Base-by-base conservation (phyloP, 2,113 vertebrate species). In the Aphyosemion australe region DNA sequence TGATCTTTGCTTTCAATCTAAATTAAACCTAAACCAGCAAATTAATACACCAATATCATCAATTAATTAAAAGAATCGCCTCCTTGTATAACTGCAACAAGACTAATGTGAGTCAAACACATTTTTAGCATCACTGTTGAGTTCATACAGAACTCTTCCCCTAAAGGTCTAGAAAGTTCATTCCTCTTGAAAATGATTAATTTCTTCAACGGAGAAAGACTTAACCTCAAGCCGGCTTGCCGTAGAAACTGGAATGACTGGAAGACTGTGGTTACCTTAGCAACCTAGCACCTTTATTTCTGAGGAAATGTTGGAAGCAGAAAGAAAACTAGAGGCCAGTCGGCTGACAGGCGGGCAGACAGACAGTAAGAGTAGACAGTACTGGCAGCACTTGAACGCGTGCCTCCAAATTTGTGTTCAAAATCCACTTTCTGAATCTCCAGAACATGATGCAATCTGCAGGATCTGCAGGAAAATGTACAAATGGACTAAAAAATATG, bases 201-300 rank as follows among this genome's bases (percentile, higher is more conserved):
- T 69, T 46, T 37, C 7, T 43, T 57, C 48, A 61, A 54, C 64
- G 59, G 41, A 59, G 62, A 56, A 37, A 26, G 16, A 61, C 60
- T 80, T 70, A 79, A 73, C 58, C 53, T 77, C 46, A 72, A 72
- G 67, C 64, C 47, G 68, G 20, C 42, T 55, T 69, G 34, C 61
- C 57, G 68, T 65, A 59, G 64, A 80, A 72, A 71, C 61, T 41
- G 69, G 67, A 79, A 70, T 64, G 46, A 76, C 71, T 45, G 68
- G 43, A 70, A 66, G 76, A 55, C 54, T 15, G 34, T 6, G 69
- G 88, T 90, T 86, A 79, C 86, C 86, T 77, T 86, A 83, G 83
- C 86, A 88, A 90, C 88, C 57, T 65, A 64, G 59, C 48, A 76
- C 66, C 72, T 82, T 70, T 65, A 65, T 65, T 62, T 61, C 47